phyloP scores from a whole-genome alignment of 2,888 invertebrate species.

The Morpho deidamia region DNA sequence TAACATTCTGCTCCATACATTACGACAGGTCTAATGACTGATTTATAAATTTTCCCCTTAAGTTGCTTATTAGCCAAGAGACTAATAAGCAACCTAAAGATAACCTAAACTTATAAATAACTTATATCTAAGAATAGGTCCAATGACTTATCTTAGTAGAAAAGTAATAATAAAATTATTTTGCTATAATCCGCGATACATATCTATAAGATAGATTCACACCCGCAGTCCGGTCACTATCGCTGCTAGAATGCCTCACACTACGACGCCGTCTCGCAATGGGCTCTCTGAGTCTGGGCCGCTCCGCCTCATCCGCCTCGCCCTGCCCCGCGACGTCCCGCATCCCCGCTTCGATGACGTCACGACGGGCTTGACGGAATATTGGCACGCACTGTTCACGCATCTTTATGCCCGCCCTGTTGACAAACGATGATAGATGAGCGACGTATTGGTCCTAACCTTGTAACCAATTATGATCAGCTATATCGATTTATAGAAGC shows the following conservation, averaged over 20 bases:
- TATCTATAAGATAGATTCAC: neutral
- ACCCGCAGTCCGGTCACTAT: slow-evolving; percentile 40
- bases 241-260: slow-evolving; percentile 31
- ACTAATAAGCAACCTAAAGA: too few relatives aligned
- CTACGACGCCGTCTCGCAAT: slow-evolving; percentile 18
- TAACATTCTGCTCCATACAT: too few relatives aligned
- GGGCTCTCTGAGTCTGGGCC: slow-evolving; percentile 2
- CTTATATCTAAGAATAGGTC: too few relatives aligned
- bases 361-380: slow-evolving; percentile 87
- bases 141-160: too few relatives aligned
- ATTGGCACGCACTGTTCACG: slow-evolving; percentile 91
- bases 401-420: slow-evolving; percentile 90
- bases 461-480: too few relatives aligned
- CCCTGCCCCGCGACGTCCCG: slow-evolving; percentile 46
- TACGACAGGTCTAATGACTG: too few relatives aligned
- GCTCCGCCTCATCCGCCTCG: slow-evolving; percentile 26
- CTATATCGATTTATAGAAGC: too few relatives aligned
- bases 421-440: neutral
- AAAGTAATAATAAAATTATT: too few relatives aligned
- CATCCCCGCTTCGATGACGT: slow-evolving; percentile 81
- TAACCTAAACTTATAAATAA: too few relatives aligned
- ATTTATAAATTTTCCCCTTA: too few relatives aligned
- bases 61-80: neutral
- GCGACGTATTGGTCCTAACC: too few relatives aligned
- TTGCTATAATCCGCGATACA: too few relatives aligned